phyloP scores from a whole-genome alignment of 2,113 vertebrate species.

The Alces alces region DNA sequence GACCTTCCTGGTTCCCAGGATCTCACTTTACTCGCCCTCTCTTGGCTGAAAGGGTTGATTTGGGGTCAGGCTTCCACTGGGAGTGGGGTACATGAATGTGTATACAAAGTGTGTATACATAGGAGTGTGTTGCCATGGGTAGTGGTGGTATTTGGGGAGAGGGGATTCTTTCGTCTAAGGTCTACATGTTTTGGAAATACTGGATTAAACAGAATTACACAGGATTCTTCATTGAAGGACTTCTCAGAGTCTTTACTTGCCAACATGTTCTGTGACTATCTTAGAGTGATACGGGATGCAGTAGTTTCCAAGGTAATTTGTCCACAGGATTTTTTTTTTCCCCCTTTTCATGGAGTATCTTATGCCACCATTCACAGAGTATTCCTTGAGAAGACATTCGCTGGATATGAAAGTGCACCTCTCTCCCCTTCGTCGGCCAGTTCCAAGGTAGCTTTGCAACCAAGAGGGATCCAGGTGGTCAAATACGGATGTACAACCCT shows the following conservation, averaged over 20 bases:
- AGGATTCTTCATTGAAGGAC: not conserved
- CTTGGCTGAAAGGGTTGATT: not conserved
- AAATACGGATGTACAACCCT: rapidly evolving
- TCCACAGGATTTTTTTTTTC: rapidly evolving
- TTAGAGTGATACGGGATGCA: no score
- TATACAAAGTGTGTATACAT: rapidly evolving
- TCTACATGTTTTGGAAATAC: not conserved
- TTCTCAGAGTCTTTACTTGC: not conserved
- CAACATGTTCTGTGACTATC: rapidly evolving
- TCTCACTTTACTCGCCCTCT: not conserved
- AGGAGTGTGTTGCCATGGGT: not conserved
- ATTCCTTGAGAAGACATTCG: not conserved
- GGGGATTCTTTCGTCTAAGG: not conserved
- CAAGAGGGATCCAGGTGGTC: rapidly evolving
- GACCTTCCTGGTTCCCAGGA: rapidly evolving
- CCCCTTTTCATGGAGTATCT: not conserved
- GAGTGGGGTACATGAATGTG: not conserved
- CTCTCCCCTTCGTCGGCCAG: rapidly evolving
- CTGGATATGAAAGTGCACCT: not conserved
- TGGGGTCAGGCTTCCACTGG: not conserved
- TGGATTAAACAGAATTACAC: not conserved
- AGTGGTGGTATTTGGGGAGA: not conserved
- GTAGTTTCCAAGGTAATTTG: not conserved
- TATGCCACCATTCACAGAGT: not conserved
- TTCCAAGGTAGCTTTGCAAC: not conserved